Conservation (phyloP, 2,113 vertebrate genomes). For the Pongo abelii region DNA sequence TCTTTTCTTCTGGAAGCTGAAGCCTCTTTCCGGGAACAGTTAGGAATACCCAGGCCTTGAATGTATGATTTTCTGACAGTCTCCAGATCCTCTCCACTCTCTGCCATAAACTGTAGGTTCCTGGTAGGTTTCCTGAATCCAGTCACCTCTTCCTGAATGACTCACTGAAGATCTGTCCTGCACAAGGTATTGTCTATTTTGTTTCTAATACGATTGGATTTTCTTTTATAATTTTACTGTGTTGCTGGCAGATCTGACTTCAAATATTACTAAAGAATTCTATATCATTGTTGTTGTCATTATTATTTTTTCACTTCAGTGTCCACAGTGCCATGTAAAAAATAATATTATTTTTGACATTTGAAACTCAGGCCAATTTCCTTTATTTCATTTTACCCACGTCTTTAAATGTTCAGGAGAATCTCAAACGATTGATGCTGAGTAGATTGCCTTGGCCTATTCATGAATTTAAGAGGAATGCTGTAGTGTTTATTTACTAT, state of each 20-base stretch:
- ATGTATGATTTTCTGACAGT: neutral
- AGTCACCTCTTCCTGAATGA: neutral
- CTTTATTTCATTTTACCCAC: neutral
- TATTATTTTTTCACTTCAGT: neutral
- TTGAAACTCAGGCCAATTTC: neutral
- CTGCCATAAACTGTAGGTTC: neutral
- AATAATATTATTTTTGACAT: neutral
- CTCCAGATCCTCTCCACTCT: neutral
- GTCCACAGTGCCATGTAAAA: neutral
- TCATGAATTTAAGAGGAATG: neutral
- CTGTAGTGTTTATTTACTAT: too few relatives aligned
- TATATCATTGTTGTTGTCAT: neutral
- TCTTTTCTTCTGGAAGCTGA: neutral
- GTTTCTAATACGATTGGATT: neutral
- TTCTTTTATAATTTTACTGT: neutral
- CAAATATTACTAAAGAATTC: neutral
- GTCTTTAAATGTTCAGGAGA: neutral
- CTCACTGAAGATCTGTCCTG: neutral
- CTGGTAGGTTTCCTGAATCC: neutral
- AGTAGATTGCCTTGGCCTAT: neutral
- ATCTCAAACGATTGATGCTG: neutral
- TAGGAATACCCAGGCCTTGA: too few relatives aligned
- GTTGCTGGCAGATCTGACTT: neutral
- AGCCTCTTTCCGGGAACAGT: neutral
- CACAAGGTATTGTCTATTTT: neutral